Percentiles rank a stretch among this genome's conserved stretches.
Conservation (phyloP, 2,113 vertebrate species). For the human region GRCh38 chr18:36842001-36842500, state of each 20-base stretch:
- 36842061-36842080: constrained; percentile 1
- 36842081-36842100: not conserved
- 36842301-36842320: not conserved
- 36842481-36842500: not conserved
- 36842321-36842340: not conserved
- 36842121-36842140: not conserved
- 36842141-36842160: not conserved
- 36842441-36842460: not conserved
- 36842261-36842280: not conserved
- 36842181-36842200: not conserved
- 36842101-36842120: not conserved
- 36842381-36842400: not conserved
- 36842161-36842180: not conserved
- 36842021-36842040: constrained; percentile 1
- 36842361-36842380: not conserved
- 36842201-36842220: not conserved
- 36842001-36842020: not conserved
- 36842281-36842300: not conserved
- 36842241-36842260: not conserved
- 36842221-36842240: not conserved
- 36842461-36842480: constrained; percentile 1
- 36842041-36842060: not conserved
- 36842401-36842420: not conserved
- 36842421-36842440: not conserved
- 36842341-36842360: not conserved